Evolutionary conservation across 2,797 vertebrate species (phyloP).

Genomic region (Falco berigora): DNA sequence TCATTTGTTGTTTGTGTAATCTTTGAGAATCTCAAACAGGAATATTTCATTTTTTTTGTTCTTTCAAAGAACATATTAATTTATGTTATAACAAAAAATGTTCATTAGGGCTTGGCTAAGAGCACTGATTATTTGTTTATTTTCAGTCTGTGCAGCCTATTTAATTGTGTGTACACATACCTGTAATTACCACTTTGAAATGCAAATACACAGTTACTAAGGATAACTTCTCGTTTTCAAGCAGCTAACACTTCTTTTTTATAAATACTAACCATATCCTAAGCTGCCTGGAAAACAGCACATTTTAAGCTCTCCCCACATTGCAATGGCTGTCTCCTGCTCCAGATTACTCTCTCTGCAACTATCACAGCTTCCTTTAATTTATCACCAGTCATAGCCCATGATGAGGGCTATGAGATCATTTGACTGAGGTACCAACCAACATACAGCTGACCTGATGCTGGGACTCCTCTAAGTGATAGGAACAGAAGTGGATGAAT

Average conservation of each 20-base stretch:
- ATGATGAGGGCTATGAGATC: background rate
- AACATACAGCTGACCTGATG: background rate
- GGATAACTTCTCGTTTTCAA: slow-evolving; percentile 51
- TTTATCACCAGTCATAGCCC: background rate
- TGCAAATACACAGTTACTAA: slow-evolving; percentile 51
- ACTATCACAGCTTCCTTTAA: background rate
- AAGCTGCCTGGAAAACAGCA: background rate
- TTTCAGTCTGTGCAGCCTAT: slow-evolving; percentile 35
- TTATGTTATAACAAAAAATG: slow-evolving; percentile 27
- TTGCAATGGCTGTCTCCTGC: background rate
- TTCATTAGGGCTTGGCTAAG: slow-evolving; percentile 45
- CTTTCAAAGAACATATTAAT: slow-evolving; percentile 38
- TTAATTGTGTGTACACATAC: slow-evolving; percentile 48
- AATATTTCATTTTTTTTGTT: slow-evolving; percentile 13
- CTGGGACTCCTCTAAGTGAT: background rate
- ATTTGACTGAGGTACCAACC: background rate
- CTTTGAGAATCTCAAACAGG: background rate
- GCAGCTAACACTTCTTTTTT: slow-evolving; percentile 10
- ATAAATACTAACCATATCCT: background rate
- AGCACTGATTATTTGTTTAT: slow-evolving; percentile 60
- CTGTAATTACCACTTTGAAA: slow-evolving; percentile 62
- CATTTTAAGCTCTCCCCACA: background rate
- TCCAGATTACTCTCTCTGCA: background rate
- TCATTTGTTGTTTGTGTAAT: background rate
- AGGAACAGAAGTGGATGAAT: background rate